A percentile compares a stretch with the other conserved stretches of the same genome.
phyloP scores from a whole-genome alignment of 2,113 vertebrate genomes.

The Cheilinus undulatus region DNA sequence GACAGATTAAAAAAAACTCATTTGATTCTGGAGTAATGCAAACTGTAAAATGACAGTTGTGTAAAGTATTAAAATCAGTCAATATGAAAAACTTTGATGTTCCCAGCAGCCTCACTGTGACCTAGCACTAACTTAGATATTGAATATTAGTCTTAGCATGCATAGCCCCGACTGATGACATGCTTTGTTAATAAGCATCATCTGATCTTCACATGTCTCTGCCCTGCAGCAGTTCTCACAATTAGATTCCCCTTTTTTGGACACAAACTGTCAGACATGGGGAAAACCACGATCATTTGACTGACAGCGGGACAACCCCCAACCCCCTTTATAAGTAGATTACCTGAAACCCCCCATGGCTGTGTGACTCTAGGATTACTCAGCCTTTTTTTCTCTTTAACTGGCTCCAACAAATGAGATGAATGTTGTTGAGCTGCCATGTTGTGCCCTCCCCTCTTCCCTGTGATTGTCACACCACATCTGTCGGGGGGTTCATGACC shows the following conservation, averaged over 20 bases:
- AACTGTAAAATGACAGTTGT: too few species aligned
- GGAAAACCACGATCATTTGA: constrained; percentile 34
- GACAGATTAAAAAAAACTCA: too few species aligned
- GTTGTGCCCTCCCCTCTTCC: constrained; percentile 29
- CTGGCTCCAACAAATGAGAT: constrained; percentile 31
- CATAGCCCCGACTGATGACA: constrained; percentile 1
- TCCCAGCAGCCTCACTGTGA: not conserved
- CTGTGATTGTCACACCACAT: constrained; percentile 52
- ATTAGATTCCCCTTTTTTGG: constrained; percentile 29
- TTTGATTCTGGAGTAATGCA: too few species aligned
- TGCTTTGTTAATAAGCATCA: constrained; percentile 49
- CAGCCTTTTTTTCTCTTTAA: constrained; percentile 39
- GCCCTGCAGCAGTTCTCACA: constrained; percentile 32
- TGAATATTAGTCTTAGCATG: constrained; percentile 8
- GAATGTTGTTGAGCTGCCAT: constrained; percentile 36
- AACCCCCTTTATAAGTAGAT: constrained; percentile 42
- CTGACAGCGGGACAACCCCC: constrained; percentile 39
- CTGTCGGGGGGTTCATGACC: constrained; percentile 10
- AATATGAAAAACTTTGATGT: too few species aligned
- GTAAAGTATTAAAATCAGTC: too few species aligned
- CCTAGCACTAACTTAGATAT: not conserved
- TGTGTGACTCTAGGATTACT: constrained; percentile 63
- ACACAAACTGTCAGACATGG: constrained; percentile 27
- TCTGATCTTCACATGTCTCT: constrained; percentile 44
- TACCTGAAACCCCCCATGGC: constrained; percentile 63